A percentile compares a stretch with the other conserved stretches of the same genome.
phyloP scores from a whole-genome alignment of 1,140 invertebrate genomes.

The Meloidogyne exigua region DNA sequence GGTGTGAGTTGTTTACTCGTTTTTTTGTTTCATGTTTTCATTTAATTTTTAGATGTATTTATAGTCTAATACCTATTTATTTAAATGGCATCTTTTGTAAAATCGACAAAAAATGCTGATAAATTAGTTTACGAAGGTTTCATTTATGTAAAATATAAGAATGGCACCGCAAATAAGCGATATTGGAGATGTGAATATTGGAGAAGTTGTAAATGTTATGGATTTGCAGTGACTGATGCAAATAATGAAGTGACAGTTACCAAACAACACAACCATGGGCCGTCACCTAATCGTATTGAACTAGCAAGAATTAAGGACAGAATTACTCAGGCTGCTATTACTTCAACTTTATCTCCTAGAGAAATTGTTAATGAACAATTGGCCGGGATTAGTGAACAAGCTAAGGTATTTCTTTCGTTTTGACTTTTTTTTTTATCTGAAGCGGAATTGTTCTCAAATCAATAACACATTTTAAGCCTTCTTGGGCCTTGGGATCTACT shows the following conservation, averaged over 20 bases:
- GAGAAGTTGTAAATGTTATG: slow-evolving; percentile 3
- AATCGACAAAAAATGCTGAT: neutral
- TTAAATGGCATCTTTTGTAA: neutral
- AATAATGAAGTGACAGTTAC: slow-evolving; percentile 11
- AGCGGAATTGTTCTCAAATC: too few relatives aligned
- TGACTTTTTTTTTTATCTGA: too few relatives aligned
- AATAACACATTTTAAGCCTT: too few relatives aligned
- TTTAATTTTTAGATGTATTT: neutral
- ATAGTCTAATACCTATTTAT: neutral
- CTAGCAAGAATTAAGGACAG: neutral
- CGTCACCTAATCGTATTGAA: slow-evolving; percentile 6
- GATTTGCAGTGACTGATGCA: neutral
- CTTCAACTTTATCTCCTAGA: neutral
- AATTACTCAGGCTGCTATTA: slow-evolving; percentile 5
- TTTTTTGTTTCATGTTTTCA: too few relatives aligned
- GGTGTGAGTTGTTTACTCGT: neutral
- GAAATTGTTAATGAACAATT: slow-evolving; percentile 13
- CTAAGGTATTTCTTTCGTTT: neutral
- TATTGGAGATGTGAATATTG: slow-evolving; percentile 19
- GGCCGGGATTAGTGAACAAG: slow-evolving; percentile 11
- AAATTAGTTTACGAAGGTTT: neutral
- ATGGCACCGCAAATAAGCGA: neutral
- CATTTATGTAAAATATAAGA: slow-evolving; percentile 5
- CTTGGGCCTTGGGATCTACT: too few relatives aligned
- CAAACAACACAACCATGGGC: neutral